A percentile compares a stretch with the other conserved stretches of the same genome.
phyloP scores from a whole-genome alignment of 2,888 invertebrate species.

The Helleia helle region DNA sequence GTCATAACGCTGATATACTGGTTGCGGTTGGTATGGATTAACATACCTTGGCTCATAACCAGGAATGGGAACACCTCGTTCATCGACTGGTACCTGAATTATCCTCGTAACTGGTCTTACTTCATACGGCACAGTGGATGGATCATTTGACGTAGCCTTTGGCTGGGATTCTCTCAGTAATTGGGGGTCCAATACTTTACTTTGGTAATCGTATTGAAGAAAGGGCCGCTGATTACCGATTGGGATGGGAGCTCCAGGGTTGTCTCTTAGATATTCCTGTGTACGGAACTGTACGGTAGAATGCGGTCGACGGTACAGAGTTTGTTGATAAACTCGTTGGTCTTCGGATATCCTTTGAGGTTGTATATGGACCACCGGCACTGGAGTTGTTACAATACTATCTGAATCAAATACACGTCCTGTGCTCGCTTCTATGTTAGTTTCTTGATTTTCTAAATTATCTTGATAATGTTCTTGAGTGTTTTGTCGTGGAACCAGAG shows the following conservation, averaged over 20 bases:
- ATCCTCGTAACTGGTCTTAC: constrained; percentile 52
- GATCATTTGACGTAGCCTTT: too few relatives aligned
- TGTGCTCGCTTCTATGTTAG: constrained; percentile 66
- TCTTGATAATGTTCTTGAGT: constrained; percentile 63
- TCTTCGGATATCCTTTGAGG: constrained; percentile 49
- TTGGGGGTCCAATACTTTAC: constrained; percentile 62
- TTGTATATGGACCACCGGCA: constrained; percentile 72
- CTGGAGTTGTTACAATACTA: constrained; percentile 64
- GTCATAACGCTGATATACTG: constrained; percentile 47
- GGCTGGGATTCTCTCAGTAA: constrained; percentile 45
- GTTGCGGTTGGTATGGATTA: constrained; percentile 44
- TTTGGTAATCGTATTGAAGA: constrained; percentile 62
- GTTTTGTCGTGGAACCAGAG: constrained; percentile 61
- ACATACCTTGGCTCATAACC: constrained; percentile 55
- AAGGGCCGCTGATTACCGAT: constrained; percentile 69
- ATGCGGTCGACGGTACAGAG: constrained; percentile 46
- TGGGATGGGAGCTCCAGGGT: constrained; percentile 61
- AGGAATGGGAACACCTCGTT: constrained; percentile 55
- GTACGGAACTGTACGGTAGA: constrained; percentile 57
- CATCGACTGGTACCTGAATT: constrained; percentile 60
- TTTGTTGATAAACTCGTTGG: constrained; percentile 46
- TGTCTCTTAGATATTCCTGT: constrained; percentile 62
- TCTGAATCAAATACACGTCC: constrained; percentile 65
- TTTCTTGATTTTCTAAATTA: constrained; percentile 51
- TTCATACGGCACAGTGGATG: constrained; percentile 45